Base-by-base conservation (phyloP, 2,113 vertebrate species). In the Zosterops hypoxanthus region DNA sequence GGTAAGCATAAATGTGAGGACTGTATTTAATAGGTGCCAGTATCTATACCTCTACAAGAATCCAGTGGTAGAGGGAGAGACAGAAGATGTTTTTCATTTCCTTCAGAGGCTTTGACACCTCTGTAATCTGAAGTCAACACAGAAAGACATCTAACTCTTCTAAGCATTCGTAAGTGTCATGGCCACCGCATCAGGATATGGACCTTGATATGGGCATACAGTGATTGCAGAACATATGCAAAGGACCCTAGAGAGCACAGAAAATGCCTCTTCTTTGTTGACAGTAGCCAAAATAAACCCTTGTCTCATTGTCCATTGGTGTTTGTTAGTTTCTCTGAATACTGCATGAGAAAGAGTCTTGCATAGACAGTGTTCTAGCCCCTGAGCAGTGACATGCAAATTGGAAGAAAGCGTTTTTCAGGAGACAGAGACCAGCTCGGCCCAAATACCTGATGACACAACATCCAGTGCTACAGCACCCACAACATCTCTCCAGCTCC, bases 361-460 rank as follows among this genome's bases (percentile, higher is more conserved):
- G n/a, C 60, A 53, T 66, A 82, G 23, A 46, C 8, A 28, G 1
- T 8, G 11, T 29, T 78, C 65, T 31, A 82, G 28, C 22, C 46
- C 33, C 26, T 78, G n/a, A 64, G 33, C 6, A 24, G 4, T 42
- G n/a, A 50, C 29, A 26, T 0, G 0, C 12, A n/a, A 36, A 69
- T 17, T 57, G 23, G 53, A 71, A 69, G 36, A 72, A 20, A 59
- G 44, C 0, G 5, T 55, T 80, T 88, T 82, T 53, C 33, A 34
- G 39, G 13, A 84, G 49, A 13, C 15, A 52, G 70, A 68, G 25
- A 41, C 64, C 22, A 29, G 18, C 42, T 63, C 57, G 66, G n/a
- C 69, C n/a, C 52, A 78, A 75, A 91, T 56, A 10, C 36, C 5
- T 46, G 72, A 18, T 55, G 21, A 36, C 31, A 28, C 4, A 4